Evolutionary conservation across 2,888 invertebrate genomes (phyloP), one percentile per base, ranked within the genome.

Genomic region (Cerastoderma edule): DNA sequence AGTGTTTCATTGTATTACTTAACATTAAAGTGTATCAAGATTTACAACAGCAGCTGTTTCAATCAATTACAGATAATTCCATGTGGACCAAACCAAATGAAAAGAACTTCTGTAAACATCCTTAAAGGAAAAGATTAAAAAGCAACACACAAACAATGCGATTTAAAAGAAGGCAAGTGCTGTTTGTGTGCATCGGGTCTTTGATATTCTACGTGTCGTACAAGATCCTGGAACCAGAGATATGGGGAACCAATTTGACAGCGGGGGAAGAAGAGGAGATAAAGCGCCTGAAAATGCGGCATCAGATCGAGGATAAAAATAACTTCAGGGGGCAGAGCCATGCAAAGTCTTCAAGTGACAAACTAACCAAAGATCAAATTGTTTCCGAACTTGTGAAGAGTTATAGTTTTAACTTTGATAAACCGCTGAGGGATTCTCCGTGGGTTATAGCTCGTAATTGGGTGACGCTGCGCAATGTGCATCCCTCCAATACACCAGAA

Each of bases 391-490:
- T 88, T 22, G 75, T 81, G 35, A 73, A 82, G 32, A 86, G 87
- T 54, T 89, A 83, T 53, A 74, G 60, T 48, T 10, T 87, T 16
- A 67, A 87, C 68, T 80, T 73, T 53, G 53, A 72, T 22, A 67
- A 75, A 64, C 66, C 77, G 22, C 27, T 86, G 28, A 63, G 64
- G n/a, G 76, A 83, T 13, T 85, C 87, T 10, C 88, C 88, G 46
- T 92, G 92, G 92, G 76, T 68, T 24, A 68, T 92, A 5, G 91
- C 92, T 1, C 88, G 84, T 24, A 82, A 81, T 4, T 92, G 92
- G 92, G 89, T 92, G 1, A 87, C 83, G 22, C 65, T 87, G 2
- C 75, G 91, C 60, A 80, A 89, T 67, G 85, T 92, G 4, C 87
- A 89, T 78, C 90, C 91, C 6, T 89, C 89, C 50, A 64, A 84